These are phyloP conservation scores for Spisula solida DNA, from an alignment of 2,888 invertebrate genomes.

Conservation along the genomic window DNA sequence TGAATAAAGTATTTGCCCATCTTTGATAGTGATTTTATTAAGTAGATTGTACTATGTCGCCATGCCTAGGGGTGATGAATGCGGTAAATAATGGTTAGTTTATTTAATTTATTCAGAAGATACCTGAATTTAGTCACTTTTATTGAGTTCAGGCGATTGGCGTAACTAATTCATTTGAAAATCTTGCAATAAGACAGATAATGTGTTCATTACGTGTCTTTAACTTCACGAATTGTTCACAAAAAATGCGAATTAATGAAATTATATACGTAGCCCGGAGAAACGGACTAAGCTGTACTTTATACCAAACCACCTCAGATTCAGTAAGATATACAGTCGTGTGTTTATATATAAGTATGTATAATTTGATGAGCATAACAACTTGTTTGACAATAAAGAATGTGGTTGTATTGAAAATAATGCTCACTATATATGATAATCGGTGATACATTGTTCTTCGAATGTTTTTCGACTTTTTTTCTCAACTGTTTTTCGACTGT, in stretches of 20 bases:
- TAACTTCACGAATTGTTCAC: neutral
- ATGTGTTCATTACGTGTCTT: neutral
- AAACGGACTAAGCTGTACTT: neutral
- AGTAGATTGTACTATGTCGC: neutral
- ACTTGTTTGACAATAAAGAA: no score
- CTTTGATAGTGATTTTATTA: neutral
- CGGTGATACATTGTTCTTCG: no score
- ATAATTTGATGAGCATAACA: no score
- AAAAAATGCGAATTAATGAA: neutral
- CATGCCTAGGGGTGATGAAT: neutral
- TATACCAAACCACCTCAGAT: neutral
- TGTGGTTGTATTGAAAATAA: no score
- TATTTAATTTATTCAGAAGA: conserved; percentile 5
- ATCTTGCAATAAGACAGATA: neutral
- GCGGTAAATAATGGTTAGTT: neutral
- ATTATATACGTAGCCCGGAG: conserved; percentile 11
- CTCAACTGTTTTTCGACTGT: no score
- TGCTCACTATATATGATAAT: no score
- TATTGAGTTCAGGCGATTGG: neutral
- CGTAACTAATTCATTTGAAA: neutral
- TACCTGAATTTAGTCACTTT: neutral
- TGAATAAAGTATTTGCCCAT: neutral
- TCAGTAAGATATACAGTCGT: neutral
- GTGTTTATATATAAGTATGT: no score
- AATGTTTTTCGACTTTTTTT: no score